These are phyloP conservation scores for Sesamia nonagrioides DNA, from an alignment of 1,140 invertebrate genomes.

Conservation along the genomic window DNA sequence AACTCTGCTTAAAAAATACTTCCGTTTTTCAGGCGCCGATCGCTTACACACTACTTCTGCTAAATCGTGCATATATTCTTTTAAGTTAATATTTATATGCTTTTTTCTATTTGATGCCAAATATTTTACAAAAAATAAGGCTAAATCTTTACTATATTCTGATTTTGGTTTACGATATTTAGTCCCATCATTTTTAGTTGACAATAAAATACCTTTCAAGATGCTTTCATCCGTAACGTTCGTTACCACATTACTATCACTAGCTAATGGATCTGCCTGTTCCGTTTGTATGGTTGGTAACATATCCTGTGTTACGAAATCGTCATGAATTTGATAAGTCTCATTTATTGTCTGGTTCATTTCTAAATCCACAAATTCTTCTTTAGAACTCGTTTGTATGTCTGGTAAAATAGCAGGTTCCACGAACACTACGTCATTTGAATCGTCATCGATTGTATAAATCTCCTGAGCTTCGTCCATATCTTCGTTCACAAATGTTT, in stretches of 20 bases:
- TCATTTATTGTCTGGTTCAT: too few species aligned
- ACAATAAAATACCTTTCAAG: not conserved
- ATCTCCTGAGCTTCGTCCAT: too few species aligned
- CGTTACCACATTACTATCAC: not conserved
- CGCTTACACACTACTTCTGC: constrained; percentile 1
- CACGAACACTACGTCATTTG: too few species aligned
- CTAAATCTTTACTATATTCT: not conserved
- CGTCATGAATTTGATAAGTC: too few species aligned
- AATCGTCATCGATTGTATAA: too few species aligned
- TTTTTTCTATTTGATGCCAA: not conserved
- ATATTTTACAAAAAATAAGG: not conserved
- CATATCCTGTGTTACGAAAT: too few species aligned
- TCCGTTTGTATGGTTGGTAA: too few species aligned
- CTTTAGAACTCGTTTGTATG: too few species aligned
- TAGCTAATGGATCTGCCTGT: not conserved
- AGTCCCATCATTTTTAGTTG: not conserved
- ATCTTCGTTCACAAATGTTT: too few species aligned
- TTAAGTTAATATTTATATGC: not conserved
- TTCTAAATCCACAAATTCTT: too few species aligned
- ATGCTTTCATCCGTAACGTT: not conserved
- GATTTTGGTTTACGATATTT: not conserved
- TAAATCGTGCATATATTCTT: not conserved
- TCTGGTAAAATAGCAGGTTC: too few species aligned
- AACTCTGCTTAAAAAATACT: not conserved
- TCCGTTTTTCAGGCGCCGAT: not conserved